Evolutionary conservation across 2,113 vertebrate genomes (phyloP).

Genomic region (Castor canadensis): DNA sequence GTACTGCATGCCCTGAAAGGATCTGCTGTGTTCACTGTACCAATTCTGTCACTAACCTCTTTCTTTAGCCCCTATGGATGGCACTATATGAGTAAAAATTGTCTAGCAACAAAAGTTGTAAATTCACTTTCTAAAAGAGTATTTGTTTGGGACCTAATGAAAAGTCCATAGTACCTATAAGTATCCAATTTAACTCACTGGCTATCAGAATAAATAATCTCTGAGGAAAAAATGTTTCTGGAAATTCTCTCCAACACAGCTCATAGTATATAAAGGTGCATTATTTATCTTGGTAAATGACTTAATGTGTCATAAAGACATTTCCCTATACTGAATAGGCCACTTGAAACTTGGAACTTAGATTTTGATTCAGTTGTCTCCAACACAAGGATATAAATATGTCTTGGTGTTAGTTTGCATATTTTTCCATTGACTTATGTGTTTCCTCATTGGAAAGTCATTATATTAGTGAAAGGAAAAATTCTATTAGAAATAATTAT

Average conservation of each 20-base stretch:
- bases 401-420: not conserved
- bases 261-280: not conserved
- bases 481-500: not conserved
- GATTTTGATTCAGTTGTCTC: not conserved
- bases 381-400: not conserved
- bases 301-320: not conserved
- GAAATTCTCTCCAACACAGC: not conserved
- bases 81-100: not conserved
- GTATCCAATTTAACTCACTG: not conserved
- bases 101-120: not conserved
- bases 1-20: not conserved
- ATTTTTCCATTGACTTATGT: not conserved
- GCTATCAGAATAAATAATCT: not conserved
- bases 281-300: not conserved
- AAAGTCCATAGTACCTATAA: not conserved
- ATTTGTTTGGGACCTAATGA: not conserved
- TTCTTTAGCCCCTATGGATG: too few relatives aligned
- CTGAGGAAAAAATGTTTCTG: not conserved
- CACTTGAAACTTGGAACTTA: not conserved
- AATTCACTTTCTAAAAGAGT: not conserved
- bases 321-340: not conserved
- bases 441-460: not conserved
- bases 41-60: not conserved
- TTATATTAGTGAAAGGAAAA: not conserved
- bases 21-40: too few relatives aligned